These are phyloP conservation scores for Sipha flava DNA, from an alignment of 1,140 invertebrate genomes.

Conservation along the genomic window DNA sequence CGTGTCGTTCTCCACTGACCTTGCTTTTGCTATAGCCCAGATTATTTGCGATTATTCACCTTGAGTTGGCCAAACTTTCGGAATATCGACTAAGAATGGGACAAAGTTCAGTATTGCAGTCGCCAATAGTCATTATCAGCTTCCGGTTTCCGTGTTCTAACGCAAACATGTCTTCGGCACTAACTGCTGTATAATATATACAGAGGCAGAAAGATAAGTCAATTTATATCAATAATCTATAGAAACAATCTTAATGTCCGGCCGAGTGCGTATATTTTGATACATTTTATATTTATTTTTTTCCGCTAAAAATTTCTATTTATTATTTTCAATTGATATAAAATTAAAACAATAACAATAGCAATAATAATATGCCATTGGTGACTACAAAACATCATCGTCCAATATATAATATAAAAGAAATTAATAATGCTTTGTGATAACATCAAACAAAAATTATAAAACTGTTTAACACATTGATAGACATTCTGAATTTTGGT, in stretches of 20 bases:
- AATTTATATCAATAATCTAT: background rate
- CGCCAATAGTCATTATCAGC: constrained; percentile 23
- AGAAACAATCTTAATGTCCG: background rate
- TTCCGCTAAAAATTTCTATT: too few species aligned
- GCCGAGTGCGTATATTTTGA: background rate
- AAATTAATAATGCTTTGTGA: too few species aligned
- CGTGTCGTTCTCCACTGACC: background rate
- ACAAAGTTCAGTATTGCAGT: background rate
- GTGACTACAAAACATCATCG: too few species aligned
- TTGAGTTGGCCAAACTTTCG: constrained; percentile 4
- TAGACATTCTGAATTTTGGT: too few species aligned
- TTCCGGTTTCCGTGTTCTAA: background rate
- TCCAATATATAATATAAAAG: too few species aligned
- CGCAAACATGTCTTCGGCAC: background rate
- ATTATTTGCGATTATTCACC: constrained; percentile 5
- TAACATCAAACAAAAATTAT: too few species aligned
- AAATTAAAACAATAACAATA: too few species aligned
- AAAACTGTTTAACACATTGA: too few species aligned
- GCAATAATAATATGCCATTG: too few species aligned
- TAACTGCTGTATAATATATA: background rate
- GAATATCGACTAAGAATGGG: constrained; percentile 7
- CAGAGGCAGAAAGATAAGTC: background rate
- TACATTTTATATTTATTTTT: background rate
- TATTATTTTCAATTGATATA: too few species aligned
- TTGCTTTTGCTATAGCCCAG: background rate